Evolutionary conservation across 2,888 invertebrate species (phyloP).

Genomic region (Chrysina gloriosa): DNA sequence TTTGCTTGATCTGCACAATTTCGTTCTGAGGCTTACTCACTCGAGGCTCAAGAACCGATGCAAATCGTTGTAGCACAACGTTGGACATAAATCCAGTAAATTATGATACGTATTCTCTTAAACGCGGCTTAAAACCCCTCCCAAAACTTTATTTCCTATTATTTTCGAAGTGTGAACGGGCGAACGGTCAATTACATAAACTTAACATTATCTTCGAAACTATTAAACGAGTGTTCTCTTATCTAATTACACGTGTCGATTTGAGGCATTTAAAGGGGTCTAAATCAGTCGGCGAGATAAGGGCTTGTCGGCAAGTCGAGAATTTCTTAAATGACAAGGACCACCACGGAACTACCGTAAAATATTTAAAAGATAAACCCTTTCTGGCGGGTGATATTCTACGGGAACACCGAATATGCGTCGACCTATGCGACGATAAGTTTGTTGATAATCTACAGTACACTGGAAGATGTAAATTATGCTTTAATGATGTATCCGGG

Average conservation of each 20-base stretch:
- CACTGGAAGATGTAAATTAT: neutral
- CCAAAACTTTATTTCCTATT: neutral
- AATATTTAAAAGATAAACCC: conserved; percentile 29
- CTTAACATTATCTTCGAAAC: conserved; percentile 7
- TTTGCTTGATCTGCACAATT: no score
- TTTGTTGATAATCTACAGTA: neutral
- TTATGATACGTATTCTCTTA: no score
- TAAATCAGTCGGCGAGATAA: conserved; percentile 28
- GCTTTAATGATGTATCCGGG: neutral
- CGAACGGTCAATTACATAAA: conserved; percentile 32
- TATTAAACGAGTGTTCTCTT: conserved; percentile 23
- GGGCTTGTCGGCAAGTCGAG: conserved; percentile 27
- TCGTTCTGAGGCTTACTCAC: no score
- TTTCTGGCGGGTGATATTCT: conserved; percentile 14
- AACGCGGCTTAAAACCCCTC: no score
- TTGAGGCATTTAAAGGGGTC: conserved; percentile 27
- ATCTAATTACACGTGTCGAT: conserved; percentile 37
- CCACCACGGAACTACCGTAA: conserved; percentile 47
- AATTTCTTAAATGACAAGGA: conserved; percentile 44
- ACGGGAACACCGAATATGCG: conserved; percentile 1
- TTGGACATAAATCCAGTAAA: no score
- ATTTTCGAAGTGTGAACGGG: conserved; percentile 3
- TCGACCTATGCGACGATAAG: neutral
- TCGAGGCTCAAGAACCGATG: no score
- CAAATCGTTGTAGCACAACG: no score